A percentile compares a stretch with the other conserved stretches of the same genome.
These are phyloP conservation scores for Atrichornis clamosus DNA, from an alignment of 2,113 vertebrate genomes.

Conservation along the genomic window DNA sequence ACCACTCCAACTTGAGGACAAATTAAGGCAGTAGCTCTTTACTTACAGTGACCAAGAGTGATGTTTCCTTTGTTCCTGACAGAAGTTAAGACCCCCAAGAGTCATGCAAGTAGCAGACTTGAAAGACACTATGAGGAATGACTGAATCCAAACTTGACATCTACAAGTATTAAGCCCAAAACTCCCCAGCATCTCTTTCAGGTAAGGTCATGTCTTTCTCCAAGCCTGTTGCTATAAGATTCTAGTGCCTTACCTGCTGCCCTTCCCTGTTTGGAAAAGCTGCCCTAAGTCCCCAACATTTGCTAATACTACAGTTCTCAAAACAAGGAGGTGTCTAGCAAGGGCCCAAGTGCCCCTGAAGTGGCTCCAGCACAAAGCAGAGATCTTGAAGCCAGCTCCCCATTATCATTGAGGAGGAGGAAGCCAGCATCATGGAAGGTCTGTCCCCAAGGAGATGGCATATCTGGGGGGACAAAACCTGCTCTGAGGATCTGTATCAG, in stretches of 20 bases:
- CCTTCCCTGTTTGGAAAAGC: neutral
- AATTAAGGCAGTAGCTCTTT: neutral
- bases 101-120: neutral
- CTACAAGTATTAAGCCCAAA: neutral
- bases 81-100: neutral
- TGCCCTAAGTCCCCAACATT: neutral
- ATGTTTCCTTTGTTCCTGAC: neutral
- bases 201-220: neutral
- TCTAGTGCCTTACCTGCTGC: neutral
- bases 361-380: neutral
- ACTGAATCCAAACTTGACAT: neutral
- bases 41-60: neutral
- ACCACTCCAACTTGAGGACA: neutral
- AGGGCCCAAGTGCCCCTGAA: neutral
- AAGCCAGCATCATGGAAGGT: neutral
- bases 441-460: neutral
- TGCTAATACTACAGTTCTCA: neutral
- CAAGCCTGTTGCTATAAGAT: neutral
- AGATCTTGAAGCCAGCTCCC: neutral
- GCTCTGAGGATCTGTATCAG: neutral
- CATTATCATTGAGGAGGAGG: neutral
- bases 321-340: neutral
- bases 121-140: neutral
- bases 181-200: neutral
- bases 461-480: neutral